Evolutionary conservation across 2,797 vertebrate species (phyloP), one percentile per base, ranked within the genome.

Genomic region (Protosalanx chinensis): DNA sequence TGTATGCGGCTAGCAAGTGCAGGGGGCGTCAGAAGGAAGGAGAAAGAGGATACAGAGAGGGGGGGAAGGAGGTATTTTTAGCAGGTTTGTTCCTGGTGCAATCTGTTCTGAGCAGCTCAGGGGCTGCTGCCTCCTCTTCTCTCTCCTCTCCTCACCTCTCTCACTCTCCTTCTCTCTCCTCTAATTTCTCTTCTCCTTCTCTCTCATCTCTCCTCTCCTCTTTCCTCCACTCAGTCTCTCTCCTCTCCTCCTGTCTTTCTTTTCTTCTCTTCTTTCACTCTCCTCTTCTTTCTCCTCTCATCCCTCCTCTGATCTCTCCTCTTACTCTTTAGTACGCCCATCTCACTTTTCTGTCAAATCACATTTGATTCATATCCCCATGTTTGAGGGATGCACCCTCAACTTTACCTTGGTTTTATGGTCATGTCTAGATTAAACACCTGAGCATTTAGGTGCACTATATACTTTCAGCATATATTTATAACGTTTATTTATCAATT

Each of bases 61-160:
- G 53, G 1, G 37, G n/a, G 33, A 59, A 33, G 59, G 84, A 74
- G 83, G 83, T 92, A 92, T 92, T 91, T 91, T 90, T 91, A 92
- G 89, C 82, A 79, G 79, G 77, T 79, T 41, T 61, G 58, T 79
- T 81, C 80, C 8, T 46, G 67, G 72, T 87, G 79, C 86, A 88
- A 79, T 86, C 82, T 91, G 89, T 88, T 86, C 84, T 81, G 74
- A 76, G 78, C 72, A 76, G 84, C 77, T 79, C 77, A 66, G 37
- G 77, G 71, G 63, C 75, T 76, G 76, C 72, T 73, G 74, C 10
- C 64, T 35, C 30, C 29, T 30, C 60, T 62, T 29, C 18, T 59
- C 3, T 59, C 20, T 18, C 56, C 16, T 46, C 65, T 46, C 61
- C 30, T 65, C 53, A 35, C 35, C 66, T 27, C 23, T 27, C 20